Base-by-base conservation (phyloP, 2,888 invertebrate species). In the Dryadula phaetusa region DNA sequence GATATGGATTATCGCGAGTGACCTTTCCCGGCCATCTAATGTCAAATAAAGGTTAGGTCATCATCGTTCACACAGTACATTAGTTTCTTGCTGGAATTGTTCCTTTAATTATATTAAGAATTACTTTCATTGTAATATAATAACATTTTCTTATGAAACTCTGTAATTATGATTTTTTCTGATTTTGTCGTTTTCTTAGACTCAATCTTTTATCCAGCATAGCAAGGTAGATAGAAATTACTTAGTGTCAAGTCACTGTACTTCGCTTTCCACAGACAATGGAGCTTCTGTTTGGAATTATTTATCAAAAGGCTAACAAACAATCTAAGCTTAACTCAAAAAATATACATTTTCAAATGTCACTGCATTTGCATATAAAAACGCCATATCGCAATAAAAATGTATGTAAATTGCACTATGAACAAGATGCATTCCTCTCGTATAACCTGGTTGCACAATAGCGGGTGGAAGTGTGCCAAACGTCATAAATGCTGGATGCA, bases 401-500 rank as follows among this genome's bases (percentile, higher is more conserved):
- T 52, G 28, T 52, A 52, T 52, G 52, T 52, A 52, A 32, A 69
- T 64, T 64, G 64, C 70, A 67, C 63, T 62, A 61, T 60, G 70
- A 66, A 72, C 67, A 69, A 67, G 72, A 72, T 58, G 68, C 65
- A 65, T 70, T 58, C 61, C 65, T 62, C 67, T 66, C 67, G 60
- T 67, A 69, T 66, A 69, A 63, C 64, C 69, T 66, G 64, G 72
- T 71, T 71, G 69, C 73, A 72, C 72, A 74, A 71, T 66, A 70
- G 69, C 70, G 69, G 69, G 73, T 83, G 83, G 83, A 82, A 76
- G 73, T 40, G 67, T 77, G 85, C 84, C 84, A 84, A 82, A 64
- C 72, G 78, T 76, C 81, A 83, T 83, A 83, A 84, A 84, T 82
- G 80, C 82, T 84, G 80, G 82, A 83, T 83, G 79, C 78, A 72